A percentile compares a stretch with the other conserved stretches of the same genome.
Conservation (phyloP, 37 sponge, comb jelly and placozoan species). For the Bolinopsis microptera region DNA sequence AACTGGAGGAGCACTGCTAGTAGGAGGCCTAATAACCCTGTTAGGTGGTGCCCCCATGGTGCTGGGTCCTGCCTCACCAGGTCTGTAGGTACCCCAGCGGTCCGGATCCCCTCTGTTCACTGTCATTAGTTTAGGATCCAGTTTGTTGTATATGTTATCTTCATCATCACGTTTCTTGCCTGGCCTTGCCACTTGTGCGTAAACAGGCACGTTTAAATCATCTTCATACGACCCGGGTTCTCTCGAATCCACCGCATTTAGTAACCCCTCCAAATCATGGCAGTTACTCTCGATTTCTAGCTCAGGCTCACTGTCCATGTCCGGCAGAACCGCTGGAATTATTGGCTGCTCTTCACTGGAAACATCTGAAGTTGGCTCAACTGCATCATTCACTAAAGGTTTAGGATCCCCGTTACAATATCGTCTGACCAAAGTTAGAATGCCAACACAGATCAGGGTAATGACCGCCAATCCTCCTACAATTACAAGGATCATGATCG, state of each 20-base stretch:
- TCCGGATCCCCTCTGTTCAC: not conserved
- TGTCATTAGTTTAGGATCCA: slow-evolving; percentile 10
- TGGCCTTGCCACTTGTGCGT: not conserved
- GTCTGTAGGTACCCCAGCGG: not conserved
- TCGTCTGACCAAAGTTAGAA: not conserved
- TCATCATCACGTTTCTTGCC: not conserved
- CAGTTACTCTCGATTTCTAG: not conserved
- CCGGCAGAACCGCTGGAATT: not conserved
- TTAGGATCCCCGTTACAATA: not conserved
- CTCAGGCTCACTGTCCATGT: not conserved
- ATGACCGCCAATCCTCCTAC: not conserved
- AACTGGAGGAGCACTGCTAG: too few species aligned
- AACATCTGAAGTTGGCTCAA: not conserved
- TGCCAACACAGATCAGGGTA: not conserved
- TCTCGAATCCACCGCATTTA: not conserved
- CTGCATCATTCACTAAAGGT: not conserved
- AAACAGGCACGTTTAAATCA: not conserved
- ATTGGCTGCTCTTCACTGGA: not conserved
- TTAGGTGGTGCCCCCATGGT: not conserved
- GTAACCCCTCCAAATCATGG: not conserved
- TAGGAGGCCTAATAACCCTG: too few species aligned
- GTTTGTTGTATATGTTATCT: slow-evolving; percentile 13
- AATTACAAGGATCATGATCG: not conserved
- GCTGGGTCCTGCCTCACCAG: not conserved
- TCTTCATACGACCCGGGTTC: not conserved